Percentiles rank a stretch among this genome's conserved stretches.
phyloP scores from a whole-genome alignment of 2,888 invertebrate species.

The Hemicrepidius hirtus region DNA sequence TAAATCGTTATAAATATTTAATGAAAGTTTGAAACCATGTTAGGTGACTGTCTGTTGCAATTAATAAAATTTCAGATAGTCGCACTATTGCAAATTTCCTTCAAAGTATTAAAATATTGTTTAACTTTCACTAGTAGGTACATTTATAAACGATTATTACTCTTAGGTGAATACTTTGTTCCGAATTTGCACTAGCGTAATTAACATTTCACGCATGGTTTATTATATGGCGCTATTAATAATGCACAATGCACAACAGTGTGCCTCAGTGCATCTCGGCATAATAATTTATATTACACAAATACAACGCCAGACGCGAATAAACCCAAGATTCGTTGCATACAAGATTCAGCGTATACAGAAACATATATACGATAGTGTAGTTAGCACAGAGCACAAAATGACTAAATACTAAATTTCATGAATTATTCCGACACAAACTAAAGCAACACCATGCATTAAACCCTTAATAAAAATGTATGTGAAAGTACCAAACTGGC shows the following conservation, averaged over 20 bases:
- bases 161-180: constrained; percentile 9
- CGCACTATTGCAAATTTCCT: too few relatives aligned
- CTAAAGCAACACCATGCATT: too few relatives aligned
- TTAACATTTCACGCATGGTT: constrained; percentile 47
- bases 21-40: too few relatives aligned
- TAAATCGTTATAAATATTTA: too few relatives aligned
- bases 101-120: too few relatives aligned
- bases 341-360: constrained; percentile 8
- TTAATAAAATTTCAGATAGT: too few relatives aligned
- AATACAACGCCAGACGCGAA: constrained; percentile 23
- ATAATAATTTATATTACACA: constrained; percentile 37
- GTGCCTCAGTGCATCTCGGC: constrained; percentile 38
- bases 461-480: too few relatives aligned
- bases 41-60: too few relatives aligned
- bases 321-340: constrained; percentile 31
- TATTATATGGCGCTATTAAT: constrained; percentile 46
- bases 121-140: constrained; percentile 4
- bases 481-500: too few relatives aligned
- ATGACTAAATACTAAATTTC: not conserved
- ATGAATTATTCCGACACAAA: too few relatives aligned
- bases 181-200: constrained; percentile 32
- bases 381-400: not conserved
- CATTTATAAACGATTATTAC: not conserved
- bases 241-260: constrained; percentile 45
- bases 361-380: not conserved